A percentile compares a stretch with the other conserved stretches of the same genome.
These are phyloP conservation scores for Oenanthe oenanthe DNA, from an alignment of 2,113 vertebrate species.

Conservation along the genomic window DNA sequence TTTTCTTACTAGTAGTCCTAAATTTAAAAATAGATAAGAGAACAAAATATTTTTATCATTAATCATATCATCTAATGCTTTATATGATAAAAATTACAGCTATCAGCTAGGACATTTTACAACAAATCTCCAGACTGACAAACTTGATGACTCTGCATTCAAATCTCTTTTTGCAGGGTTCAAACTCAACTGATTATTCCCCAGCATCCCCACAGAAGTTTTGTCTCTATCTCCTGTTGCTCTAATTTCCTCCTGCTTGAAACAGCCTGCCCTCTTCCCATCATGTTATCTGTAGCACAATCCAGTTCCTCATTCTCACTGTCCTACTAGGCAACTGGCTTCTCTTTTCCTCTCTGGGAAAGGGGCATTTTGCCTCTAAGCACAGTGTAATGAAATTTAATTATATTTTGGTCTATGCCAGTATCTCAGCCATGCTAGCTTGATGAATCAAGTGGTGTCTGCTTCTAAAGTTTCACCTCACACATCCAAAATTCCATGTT, in stretches of 20 bases:
- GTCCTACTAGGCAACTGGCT: neutral
- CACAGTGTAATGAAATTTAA: neutral
- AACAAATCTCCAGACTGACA: neutral
- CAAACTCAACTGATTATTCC: neutral
- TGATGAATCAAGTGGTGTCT: neutral
- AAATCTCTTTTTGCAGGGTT: neutral
- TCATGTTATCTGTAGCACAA: neutral
- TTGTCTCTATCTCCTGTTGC: neutral
- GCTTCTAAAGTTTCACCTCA: neutral
- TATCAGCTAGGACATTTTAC: neutral
- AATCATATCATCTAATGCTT: neutral
- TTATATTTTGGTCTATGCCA: neutral
- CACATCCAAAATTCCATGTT: neutral
- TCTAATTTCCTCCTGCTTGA: neutral
- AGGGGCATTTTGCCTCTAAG: neutral
- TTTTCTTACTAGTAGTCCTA: neutral
- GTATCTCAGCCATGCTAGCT: neutral
- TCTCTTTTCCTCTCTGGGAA: neutral
- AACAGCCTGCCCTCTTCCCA: neutral
- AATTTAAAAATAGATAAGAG: neutral
- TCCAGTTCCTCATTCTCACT: neutral
- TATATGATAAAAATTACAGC: neutral
- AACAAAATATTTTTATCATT: neutral
- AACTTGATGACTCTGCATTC: neutral
- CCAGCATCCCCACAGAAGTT: neutral